A percentile compares a stretch with the other conserved stretches of the same genome.
Evolutionary conservation across 2,888 invertebrate genomes (phyloP).

Genomic region (Diloba caeruleocephala): DNA sequence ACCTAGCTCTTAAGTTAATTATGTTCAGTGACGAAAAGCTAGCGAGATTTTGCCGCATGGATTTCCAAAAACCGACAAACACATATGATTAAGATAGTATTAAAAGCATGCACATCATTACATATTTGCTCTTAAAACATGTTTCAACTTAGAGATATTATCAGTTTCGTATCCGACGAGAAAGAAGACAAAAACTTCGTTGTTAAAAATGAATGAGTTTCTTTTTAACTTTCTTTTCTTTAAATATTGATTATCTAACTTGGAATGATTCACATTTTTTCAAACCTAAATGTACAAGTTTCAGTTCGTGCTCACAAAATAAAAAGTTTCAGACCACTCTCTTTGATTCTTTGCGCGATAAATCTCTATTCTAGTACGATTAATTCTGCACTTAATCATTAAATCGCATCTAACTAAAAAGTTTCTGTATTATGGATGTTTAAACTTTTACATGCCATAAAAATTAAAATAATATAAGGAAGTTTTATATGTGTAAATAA

Average conservation of each 20-base stretch:
- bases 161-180: constrained; percentile 57
- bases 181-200: constrained; percentile 63
- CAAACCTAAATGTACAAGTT: constrained; percentile 86
- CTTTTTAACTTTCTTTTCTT: constrained; percentile 76
- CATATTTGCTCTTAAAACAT: constrained; percentile 6
- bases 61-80: not conserved
- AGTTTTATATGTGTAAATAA: too few relatives aligned
- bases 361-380: constrained; percentile 71
- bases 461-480: too few relatives aligned
- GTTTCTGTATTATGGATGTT: constrained; percentile 43
- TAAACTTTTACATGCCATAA: constrained; percentile 38
- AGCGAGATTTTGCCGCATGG: too few relatives aligned
- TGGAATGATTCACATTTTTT: constrained; percentile 82
- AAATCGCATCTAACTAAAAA: constrained; percentile 54
- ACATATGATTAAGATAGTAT: constrained; percentile 4
- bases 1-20: too few relatives aligned
- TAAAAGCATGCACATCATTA: not conserved
- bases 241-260: constrained; percentile 83
- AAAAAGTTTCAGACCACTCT: constrained; percentile 80
- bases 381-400: constrained; percentile 67
- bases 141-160: too few relatives aligned
- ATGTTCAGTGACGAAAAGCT: too few relatives aligned
- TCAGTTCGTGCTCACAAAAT: constrained; percentile 79
- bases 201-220: constrained; percentile 69
- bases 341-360: constrained; percentile 78